These are phyloP conservation scores for Cephus cinctus DNA, from an alignment of 1,140 invertebrate genomes.

Conservation along the genomic window DNA sequence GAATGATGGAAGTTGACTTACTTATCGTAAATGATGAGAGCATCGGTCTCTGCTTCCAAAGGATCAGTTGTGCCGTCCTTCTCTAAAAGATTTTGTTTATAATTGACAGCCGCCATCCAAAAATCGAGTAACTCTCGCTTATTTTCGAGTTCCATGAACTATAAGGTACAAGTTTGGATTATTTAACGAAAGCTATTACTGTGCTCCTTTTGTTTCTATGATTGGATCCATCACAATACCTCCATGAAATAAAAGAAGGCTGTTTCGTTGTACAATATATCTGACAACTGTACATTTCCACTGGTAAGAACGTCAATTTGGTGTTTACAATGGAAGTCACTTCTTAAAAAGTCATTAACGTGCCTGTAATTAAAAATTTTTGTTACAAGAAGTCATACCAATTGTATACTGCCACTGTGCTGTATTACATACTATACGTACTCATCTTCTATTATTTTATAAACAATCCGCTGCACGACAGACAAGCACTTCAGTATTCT, in stretches of 20 bases:
- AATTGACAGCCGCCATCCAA: slow-evolving; percentile 85
- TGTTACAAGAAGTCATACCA: neutral
- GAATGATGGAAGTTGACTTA: slow-evolving; percentile 41
- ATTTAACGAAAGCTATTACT: neutral
- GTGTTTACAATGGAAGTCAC: slow-evolving; percentile 85
- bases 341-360: slow-evolving; percentile 68
- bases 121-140: slow-evolving; percentile 83
- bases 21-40: slow-evolving; percentile 91
- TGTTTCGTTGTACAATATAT: slow-evolving; percentile 87
- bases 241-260: slow-evolving; percentile 93
- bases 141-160: slow-evolving; percentile 87
- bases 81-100: slow-evolving; percentile 74
- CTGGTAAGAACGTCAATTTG: slow-evolving; percentile 85
- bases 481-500: slow-evolving; percentile 40
- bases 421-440: slow-evolving; percentile 27
- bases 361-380: slow-evolving; percentile 57
- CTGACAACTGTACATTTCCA: slow-evolving; percentile 73
- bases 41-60: slow-evolving; percentile 78
- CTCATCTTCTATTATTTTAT: slow-evolving; percentile 45
- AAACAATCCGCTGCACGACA: slow-evolving; percentile 40
- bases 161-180: slow-evolving; percentile 4
- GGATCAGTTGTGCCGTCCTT: slow-evolving; percentile 57
- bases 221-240: slow-evolving; percentile 47
- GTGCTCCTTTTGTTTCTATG: slow-evolving; percentile 4
- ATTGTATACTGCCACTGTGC: too few relatives aligned